These are phyloP conservation scores for Amiota communis DNA, from an alignment of 2,888 invertebrate species.

Conservation along the genomic window DNA sequence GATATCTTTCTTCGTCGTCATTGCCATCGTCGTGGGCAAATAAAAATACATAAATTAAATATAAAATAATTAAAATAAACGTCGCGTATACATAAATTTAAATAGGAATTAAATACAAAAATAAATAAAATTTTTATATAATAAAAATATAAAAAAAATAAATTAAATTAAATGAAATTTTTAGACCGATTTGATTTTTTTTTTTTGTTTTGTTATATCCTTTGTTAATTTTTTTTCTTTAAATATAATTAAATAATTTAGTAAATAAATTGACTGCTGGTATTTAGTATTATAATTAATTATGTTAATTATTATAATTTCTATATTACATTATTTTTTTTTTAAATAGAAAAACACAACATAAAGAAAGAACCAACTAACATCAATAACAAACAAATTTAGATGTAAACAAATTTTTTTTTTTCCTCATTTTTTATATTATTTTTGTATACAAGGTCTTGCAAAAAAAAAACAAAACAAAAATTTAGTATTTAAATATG, in stretches of 20 bases:
- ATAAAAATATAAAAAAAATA: too few species aligned
- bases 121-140: too few species aligned
- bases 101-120: neutral
- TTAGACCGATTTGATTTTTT: slow-evolving; percentile 10
- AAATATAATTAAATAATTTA: slow-evolving; percentile 15
- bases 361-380: slow-evolving; percentile 34
- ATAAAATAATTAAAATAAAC: neutral
- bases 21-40: slow-evolving; percentile 37
- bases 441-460: slow-evolving; percentile 34
- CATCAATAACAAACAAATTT: slow-evolving; percentile 40
- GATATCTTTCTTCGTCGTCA: slow-evolving; percentile 40
- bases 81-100: slow-evolving; percentile 34
- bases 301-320: neutral
- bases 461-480: slow-evolving; percentile 35
- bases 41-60: slow-evolving; percentile 23
- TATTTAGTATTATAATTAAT: slow-evolving; percentile 21
- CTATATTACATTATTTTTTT: neutral
- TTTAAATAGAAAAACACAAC: slow-evolving; percentile 27
- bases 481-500: too few species aligned
- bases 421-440: slow-evolving; percentile 36
- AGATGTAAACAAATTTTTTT: slow-evolving; percentile 56
- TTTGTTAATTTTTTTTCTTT: slow-evolving; percentile 12
- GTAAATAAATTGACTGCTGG: slow-evolving; percentile 19
- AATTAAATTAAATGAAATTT: slow-evolving; percentile 3
- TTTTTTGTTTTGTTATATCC: slow-evolving; percentile 20